Conservation (phyloP, 92 coral and sea anemone genomes). For the Plumapathes pennacea region DNA sequence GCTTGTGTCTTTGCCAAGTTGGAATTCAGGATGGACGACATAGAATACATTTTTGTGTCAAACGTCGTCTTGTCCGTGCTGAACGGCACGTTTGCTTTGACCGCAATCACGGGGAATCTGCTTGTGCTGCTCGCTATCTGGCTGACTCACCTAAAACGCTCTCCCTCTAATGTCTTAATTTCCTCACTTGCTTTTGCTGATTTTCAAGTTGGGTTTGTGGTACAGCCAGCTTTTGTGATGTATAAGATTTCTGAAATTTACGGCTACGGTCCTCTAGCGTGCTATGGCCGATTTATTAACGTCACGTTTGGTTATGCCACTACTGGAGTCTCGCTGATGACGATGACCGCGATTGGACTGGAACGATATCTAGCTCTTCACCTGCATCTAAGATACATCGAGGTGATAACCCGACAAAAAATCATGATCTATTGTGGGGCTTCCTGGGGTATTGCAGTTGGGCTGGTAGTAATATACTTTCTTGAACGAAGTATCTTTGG, state of each 20-base stretch:
- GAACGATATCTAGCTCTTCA: slow-evolving; percentile 48
- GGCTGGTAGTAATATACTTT: slow-evolving; percentile 23
- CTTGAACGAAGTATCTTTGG: slow-evolving; percentile 27
- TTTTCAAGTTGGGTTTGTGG: slow-evolving; percentile 50
- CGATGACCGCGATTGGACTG: slow-evolving; percentile 41
- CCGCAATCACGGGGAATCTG: slow-evolving; percentile 50
- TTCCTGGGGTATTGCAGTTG: slow-evolving; percentile 34
- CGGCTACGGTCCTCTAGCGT: slow-evolving; percentile 7
- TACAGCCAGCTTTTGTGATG: slow-evolving; percentile 42
- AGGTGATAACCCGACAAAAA: slow-evolving; percentile 27
- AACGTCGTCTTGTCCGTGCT: slow-evolving; percentile 39
- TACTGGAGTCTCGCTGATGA: slow-evolving; percentile 53
- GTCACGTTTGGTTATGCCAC: slow-evolving; percentile 43
- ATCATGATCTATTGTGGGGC: slow-evolving; percentile 2
- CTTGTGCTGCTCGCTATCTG: slow-evolving; percentile 44
- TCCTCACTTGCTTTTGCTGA: slow-evolving; percentile 59
- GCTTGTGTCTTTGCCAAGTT: slow-evolving; percentile 25
- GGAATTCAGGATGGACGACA: slow-evolving; percentile 36
- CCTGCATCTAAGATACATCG: slow-evolving; percentile 47
- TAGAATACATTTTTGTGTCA: slow-evolving; percentile 15
- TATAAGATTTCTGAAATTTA: slow-evolving; percentile 40
- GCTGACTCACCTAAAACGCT: slow-evolving; percentile 15
- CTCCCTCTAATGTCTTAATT: slow-evolving; percentile 39
- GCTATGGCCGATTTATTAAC: slow-evolving; percentile 42
- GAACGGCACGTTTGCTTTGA: slow-evolving; percentile 26